Evolutionary conservation across 2,797 vertebrate species (phyloP).

Genomic region (Sciurus vulgaris): DNA sequence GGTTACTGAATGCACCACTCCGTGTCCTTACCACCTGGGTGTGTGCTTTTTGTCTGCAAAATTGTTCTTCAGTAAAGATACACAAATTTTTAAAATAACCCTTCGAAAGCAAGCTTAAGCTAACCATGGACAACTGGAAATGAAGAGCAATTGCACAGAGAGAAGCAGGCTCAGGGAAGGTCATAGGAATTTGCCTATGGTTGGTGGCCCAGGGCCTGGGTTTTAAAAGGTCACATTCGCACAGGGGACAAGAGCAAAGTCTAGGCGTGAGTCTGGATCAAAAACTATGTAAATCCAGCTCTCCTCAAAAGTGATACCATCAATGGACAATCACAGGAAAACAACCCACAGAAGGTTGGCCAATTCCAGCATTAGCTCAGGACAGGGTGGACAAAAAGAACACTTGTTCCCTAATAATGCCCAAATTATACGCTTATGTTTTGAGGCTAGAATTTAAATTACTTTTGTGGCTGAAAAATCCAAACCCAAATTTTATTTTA

Average conservation of each 20-base stretch:
- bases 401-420: neutral
- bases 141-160: neutral
- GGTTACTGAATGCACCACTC: neutral
- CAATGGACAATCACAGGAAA: neutral
- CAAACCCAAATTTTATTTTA: constrained; percentile 35
- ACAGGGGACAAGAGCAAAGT: neutral
- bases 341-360: neutral
- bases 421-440: neutral
- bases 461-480: constrained; percentile 25
- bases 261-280: neutral
- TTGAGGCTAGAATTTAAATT: neutral
- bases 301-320: neutral
- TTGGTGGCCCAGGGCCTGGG: neutral
- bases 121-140: neutral
- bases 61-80: constrained; percentile 1
- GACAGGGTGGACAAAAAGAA: neutral
- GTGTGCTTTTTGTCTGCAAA: neutral
- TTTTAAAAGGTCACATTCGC: neutral
- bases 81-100: neutral
- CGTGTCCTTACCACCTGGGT: neutral
- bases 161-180: neutral
- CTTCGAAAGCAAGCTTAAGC: constrained; percentile 4
- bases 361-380: neutral
- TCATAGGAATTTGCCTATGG: neutral
- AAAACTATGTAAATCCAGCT: neutral